Percentiles rank a stretch among this genome's conserved stretches.
phyloP scores from a whole-genome alignment of 2,888 invertebrate genomes.

The Imbricaverruca yamaguchii region DNA sequence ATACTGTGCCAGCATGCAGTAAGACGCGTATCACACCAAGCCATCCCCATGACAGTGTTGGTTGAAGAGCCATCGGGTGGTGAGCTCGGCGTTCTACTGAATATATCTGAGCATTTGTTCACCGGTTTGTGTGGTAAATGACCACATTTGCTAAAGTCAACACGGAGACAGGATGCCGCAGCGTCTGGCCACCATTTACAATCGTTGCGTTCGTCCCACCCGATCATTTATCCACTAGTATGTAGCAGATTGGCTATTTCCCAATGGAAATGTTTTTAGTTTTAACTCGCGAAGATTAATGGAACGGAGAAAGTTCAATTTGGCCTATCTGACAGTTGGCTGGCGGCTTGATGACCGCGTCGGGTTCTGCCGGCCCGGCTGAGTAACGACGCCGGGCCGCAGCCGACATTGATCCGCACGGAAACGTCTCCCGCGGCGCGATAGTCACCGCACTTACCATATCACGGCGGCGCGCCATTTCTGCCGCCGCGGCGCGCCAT shows the following conservation, averaged over 20 bases:
- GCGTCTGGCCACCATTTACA: background rate
- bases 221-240: background rate
- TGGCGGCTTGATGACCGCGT: background rate
- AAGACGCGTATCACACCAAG: no score
- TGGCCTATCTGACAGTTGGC: background rate
- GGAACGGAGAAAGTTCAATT: background rate
- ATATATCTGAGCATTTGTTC: no score
- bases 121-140: background rate
- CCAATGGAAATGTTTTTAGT: constrained; percentile 18
- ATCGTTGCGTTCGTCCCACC: background rate
- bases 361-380: background rate
- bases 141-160: background rate
- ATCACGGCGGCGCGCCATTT: no score
- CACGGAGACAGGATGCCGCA: no score
- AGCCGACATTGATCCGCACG: background rate
- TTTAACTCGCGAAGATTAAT: constrained; percentile 7
- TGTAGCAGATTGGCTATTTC: constrained; percentile 22
- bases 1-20: no score
- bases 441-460: no score
- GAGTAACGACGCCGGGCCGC: background rate
- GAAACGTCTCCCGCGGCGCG: no score
- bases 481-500: no score
- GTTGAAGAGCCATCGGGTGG: no score
- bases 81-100: no score
- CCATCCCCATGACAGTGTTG: no score